Percentiles rank a stretch among this genome's conserved stretches.
phyloP scores from a whole-genome alignment of 2,797 vertebrate species.

The Megaceryle alcyon region DNA sequence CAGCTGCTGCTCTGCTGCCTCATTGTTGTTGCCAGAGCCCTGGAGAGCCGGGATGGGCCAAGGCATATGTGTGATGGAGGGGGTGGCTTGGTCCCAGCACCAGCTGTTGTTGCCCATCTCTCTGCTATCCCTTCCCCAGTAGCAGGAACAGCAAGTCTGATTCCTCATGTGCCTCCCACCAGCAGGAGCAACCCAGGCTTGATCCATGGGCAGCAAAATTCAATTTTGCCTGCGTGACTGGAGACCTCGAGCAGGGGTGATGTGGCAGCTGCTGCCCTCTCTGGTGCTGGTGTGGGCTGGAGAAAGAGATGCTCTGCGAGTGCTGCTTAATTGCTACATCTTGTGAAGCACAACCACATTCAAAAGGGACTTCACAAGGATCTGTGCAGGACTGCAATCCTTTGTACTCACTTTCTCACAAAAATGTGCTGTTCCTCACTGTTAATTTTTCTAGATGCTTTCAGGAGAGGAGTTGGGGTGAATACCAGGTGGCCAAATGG shows the following conservation, averaged over 20 bases:
- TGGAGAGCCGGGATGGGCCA: neutral
- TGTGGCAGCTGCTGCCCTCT: neutral
- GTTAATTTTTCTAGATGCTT: neutral
- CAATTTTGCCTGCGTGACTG: neutral
- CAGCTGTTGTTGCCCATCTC: neutral
- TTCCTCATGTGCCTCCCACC: neutral
- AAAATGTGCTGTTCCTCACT: neutral
- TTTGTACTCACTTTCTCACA: neutral
- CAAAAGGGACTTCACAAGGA: neutral
- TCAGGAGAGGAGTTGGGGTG: neutral
- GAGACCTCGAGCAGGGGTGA: neutral
- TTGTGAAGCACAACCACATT: neutral
- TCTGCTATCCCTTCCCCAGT: neutral
- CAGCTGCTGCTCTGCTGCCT: conserved; percentile 17
- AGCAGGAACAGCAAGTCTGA: neutral
- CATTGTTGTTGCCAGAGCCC: neutral
- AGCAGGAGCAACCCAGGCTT: conserved; percentile 13
- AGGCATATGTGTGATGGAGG: neutral
- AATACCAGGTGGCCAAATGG: neutral
- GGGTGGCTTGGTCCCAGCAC: neutral
- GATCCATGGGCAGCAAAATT: neutral
- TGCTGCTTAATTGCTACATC: neutral
- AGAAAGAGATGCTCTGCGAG: neutral
- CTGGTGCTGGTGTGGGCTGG: neutral
- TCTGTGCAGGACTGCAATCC: neutral